A percentile compares a stretch with the other conserved stretches of the same genome.
These are phyloP conservation scores for Rotaria sp. DNA, from an alignment of 2,888 invertebrate genomes.

Conservation along the genomic window DNA sequence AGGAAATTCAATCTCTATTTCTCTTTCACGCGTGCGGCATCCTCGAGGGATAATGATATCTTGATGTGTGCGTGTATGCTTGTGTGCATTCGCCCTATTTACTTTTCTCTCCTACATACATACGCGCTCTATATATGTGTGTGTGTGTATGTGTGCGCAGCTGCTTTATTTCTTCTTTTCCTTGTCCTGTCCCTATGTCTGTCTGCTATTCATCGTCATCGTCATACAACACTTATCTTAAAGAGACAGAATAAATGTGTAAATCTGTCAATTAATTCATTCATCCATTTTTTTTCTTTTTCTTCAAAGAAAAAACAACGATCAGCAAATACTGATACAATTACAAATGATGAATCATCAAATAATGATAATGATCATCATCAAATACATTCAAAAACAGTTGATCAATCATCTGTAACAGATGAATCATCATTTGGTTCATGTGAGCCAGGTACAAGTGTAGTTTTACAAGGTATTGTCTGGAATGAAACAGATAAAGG, in stretches of 20 bases:
- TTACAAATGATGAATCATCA: background rate
- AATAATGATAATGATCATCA: background rate
- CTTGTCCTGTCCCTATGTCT: conserved; percentile 8
- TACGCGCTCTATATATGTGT: background rate
- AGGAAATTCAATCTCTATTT: conserved; percentile 17
- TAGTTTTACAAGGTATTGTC: conserved; percentile 91
- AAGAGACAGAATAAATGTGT: conserved; percentile 9
- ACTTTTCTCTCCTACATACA: conserved; percentile 1
- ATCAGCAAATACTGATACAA: background rate
- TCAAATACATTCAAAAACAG: background rate
- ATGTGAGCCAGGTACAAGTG: conserved; percentile 93
- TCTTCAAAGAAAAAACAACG: conserved; percentile 2
- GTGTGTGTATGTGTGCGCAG: background rate
- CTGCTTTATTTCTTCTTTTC: conserved; percentile 13
- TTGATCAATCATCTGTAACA: conserved; percentile 31
- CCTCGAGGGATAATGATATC: conserved; percentile 22
- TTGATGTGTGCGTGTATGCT: conserved; percentile 21
- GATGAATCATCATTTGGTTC: conserved; percentile 66
- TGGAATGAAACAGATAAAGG: conserved; percentile 98
- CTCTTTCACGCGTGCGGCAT: conserved; percentile 10
- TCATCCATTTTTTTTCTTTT: background rate
- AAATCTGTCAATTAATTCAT: conserved; percentile 15
- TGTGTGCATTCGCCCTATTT: conserved; percentile 20
- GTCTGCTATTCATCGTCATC: background rate
- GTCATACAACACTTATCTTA: conserved; percentile 22